These are phyloP conservation scores for Montipora efflorescens DNA, from an alignment of 64 coral and sea anemone species.

Conservation along the genomic window DNA sequence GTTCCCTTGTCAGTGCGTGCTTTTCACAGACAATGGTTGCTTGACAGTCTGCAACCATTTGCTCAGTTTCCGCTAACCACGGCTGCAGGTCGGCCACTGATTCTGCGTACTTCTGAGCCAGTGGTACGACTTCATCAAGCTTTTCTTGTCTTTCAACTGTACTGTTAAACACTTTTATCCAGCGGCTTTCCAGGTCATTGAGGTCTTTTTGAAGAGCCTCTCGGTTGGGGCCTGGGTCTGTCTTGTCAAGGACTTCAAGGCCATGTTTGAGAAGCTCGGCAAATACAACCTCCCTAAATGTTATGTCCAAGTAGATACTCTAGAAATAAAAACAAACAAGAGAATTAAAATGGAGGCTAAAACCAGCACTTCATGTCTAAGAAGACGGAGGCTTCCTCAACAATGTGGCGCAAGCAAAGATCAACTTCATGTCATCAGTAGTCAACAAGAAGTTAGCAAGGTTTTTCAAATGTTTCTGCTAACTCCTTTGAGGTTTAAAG, in stretches of 20 bases:
- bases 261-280: slow-evolving; percentile 87
- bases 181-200: slow-evolving; percentile 75
- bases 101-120: slow-evolving; percentile 86
- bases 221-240: slow-evolving; percentile 71
- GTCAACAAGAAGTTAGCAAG: too few relatives aligned
- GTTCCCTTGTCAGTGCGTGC: slow-evolving; percentile 78
- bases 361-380: background rate
- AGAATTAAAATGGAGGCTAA: background rate
- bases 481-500: too few relatives aligned
- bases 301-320: slow-evolving; percentile 80
- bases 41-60: slow-evolving; percentile 85
- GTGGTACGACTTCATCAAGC: slow-evolving; percentile 84
- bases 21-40: slow-evolving; percentile 77
- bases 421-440: too few relatives aligned
- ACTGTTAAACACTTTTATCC: slow-evolving; percentile 67
- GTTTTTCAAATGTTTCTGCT: too few relatives aligned
- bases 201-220: slow-evolving; percentile 73
- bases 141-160: slow-evolving; percentile 77
- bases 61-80: slow-evolving; percentile 77
- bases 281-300: slow-evolving; percentile 81
- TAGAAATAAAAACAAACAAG: slow-evolving; percentile 1
- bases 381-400: too few relatives aligned
- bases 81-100: slow-evolving; percentile 67
- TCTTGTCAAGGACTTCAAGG: slow-evolving; percentile 86
- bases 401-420: too few relatives aligned